These are phyloP conservation scores for Neopipo cinnamomea DNA, from an alignment of 2,113 vertebrate genomes.

Conservation along the genomic window DNA sequence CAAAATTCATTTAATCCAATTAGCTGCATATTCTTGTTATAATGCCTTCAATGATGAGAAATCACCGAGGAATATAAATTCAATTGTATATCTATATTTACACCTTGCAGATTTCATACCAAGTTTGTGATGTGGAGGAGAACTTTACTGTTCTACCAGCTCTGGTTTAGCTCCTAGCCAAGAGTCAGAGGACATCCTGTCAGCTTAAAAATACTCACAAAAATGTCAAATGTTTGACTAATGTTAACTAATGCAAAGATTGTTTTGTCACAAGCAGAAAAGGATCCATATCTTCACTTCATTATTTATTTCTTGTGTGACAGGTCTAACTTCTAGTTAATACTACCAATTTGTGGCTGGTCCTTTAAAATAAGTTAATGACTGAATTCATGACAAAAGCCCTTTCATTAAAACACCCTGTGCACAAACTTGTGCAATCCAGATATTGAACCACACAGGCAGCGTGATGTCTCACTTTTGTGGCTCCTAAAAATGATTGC, in stretches of 20 bases:
- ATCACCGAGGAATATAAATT: background rate
- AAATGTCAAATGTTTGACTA: background rate
- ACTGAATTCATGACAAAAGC: background rate
- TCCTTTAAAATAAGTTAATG: background rate
- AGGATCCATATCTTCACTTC: background rate
- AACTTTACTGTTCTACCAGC: background rate
- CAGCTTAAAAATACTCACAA: background rate
- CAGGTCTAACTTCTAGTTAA: background rate
- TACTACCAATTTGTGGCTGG: background rate
- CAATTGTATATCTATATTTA: background rate
- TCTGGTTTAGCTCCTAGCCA: background rate
- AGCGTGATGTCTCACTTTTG: background rate
- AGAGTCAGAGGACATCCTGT: background rate
- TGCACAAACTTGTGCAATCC: background rate
- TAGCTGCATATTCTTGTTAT: background rate
- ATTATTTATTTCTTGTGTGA: background rate
- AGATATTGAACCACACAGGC: background rate
- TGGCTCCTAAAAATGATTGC: background rate
- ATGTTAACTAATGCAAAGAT: background rate
- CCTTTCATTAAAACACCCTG: background rate
- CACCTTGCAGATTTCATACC: background rate
- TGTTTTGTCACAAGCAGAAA: background rate
- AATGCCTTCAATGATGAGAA: background rate
- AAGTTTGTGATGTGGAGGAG: background rate
- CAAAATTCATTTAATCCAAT: background rate